Evolutionary conservation across 64 coral and sea anemone genomes (phyloP), one percentile per base, ranked within the genome.

Genomic region (Actinia tenebrosa): DNA sequence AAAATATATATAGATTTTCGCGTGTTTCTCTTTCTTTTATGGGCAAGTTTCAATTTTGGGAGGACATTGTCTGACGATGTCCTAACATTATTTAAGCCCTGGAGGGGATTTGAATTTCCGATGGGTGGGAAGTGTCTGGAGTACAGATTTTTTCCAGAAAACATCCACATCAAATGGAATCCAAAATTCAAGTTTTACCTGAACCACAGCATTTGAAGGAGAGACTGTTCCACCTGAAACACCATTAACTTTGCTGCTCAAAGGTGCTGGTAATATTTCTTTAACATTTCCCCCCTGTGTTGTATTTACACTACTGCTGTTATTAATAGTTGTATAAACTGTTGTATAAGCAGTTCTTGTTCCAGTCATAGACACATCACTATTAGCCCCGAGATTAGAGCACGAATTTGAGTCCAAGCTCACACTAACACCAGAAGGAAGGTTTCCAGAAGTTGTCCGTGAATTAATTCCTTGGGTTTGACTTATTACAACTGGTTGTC

Each of bases 231-330:
- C 43, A 17, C 79, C 87, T 66, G 90, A 80, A 3, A 83, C 75
- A 80, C 85, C 94, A 22, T 86, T 80, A 77, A 92, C 79, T 66
- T 95, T 95, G 72, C 89, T 87, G 53, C 37, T 72, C n/a, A 89
- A 16, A n/a, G 90, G 83, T 2, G 90, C 93, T n/a, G 93, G 93
- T 71, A 95, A 86, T 91, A 95, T 95, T 62, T 95, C 93, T 69
- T 95, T 95, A 5, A 95, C 84, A 60, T 77, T 91, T 53, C 63
- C 79, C 3, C 1, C 27, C 79, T 81, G 79, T 22, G 87, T 68
- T 10, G 90, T 44, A 22, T 45, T 87, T 50, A 87, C 85, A 63
- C 72, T 78, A 72, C 46, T 90, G 19, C 62, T 83, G 83, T 86
- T 87, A 78, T 83, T 92, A 5, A 92, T 78, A 64, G 84, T 89